A percentile compares a stretch with the other conserved stretches of the same genome.
Evolutionary conservation across 2,888 invertebrate species (phyloP).

Genomic region (Ellobium chinense): DNA sequence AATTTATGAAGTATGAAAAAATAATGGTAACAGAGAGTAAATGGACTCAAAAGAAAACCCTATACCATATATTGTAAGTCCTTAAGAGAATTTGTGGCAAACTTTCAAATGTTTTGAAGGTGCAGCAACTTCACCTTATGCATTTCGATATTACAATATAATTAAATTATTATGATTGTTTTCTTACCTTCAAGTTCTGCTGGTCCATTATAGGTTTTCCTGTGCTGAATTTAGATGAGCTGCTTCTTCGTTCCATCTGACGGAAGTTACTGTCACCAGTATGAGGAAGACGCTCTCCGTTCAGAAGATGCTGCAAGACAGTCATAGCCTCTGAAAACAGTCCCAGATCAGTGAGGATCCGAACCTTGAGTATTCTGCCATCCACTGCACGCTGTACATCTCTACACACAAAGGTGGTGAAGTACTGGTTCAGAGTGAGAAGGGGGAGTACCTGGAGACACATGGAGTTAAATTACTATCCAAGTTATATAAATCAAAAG

Average conservation of each 20-base stretch:
- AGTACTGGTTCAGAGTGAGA: slow-evolving; percentile 75
- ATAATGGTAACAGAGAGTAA: too few species aligned
- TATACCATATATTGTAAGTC: too few species aligned
- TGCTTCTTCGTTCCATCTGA: slow-evolving; percentile 70
- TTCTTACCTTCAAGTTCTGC: slow-evolving; percentile 74
- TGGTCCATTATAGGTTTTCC: slow-evolving; percentile 70
- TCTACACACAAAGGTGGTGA: slow-evolving; percentile 76
- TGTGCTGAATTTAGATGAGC: slow-evolving; percentile 66
- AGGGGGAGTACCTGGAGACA: slow-evolving; percentile 76
- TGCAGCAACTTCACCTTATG: too few species aligned
- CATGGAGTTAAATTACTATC: too few species aligned
- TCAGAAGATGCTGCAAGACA: slow-evolving; percentile 70
- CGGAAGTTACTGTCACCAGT: slow-evolving; percentile 73
- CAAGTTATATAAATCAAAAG: too few species aligned
- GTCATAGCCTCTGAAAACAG: slow-evolving; percentile 74
- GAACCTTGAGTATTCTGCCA: slow-evolving; percentile 74
- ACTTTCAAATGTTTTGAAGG: too few species aligned
- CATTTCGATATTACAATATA: too few species aligned
- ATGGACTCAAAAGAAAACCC: too few species aligned
- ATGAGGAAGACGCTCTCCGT: slow-evolving; percentile 76
- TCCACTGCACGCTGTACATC: slow-evolving; percentile 77
- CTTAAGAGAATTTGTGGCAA: too few species aligned
- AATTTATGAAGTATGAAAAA: too few species aligned
- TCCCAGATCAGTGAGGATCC: slow-evolving; percentile 74
- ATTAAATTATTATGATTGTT: too few species aligned